Percentiles rank a stretch among this genome's conserved stretches.
phyloP scores from a whole-genome alignment of 2,888 invertebrate species.

The Laspeyria flexula region DNA sequence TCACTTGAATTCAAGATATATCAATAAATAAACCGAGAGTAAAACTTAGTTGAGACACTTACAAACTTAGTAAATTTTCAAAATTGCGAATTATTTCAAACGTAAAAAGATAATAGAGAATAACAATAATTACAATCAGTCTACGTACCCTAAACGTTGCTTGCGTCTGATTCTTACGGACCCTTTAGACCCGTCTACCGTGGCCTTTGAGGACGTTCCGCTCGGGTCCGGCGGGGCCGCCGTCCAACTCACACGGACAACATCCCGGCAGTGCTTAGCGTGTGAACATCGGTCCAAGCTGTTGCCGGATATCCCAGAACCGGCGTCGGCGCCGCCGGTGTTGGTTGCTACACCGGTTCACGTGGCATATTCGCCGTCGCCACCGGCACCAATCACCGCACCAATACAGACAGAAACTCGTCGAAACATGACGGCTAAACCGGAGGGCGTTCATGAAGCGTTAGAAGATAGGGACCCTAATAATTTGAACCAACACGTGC shows the following conservation, averaged over 20 bases:
- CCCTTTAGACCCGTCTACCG: conserved; percentile 45
- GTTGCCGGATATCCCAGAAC: conserved; percentile 59
- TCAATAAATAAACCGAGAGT: too few species aligned
- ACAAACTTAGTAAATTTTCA: neutral
- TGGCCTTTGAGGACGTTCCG: conserved; percentile 71
- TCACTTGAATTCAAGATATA: too few species aligned
- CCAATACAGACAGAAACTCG: conserved; percentile 18
- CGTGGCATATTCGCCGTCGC: conserved; percentile 22
- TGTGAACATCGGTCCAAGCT: conserved; percentile 63
- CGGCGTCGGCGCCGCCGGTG: conserved; percentile 52
- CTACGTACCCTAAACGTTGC: conserved; percentile 8
- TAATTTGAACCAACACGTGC: conserved; percentile 88
- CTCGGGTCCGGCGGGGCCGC: conserved; percentile 66
- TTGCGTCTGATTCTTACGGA: conserved; percentile 24
- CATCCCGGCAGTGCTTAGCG: conserved; percentile 67
- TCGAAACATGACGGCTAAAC: conserved; percentile 63
- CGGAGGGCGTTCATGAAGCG: conserved; percentile 74
- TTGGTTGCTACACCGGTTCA: conserved; percentile 36
- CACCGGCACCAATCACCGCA: conserved; percentile 27
- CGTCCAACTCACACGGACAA: conserved; percentile 53
- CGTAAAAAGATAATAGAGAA: conserved; percentile 1
- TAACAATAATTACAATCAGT: conserved; percentile 4
- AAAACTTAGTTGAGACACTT: too few species aligned
- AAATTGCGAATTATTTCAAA: conserved; percentile 17
- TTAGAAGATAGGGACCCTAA: conserved; percentile 91